phyloP scores from a whole-genome alignment of 2,888 invertebrate species.

The Stramonita haemastoma region DNA sequence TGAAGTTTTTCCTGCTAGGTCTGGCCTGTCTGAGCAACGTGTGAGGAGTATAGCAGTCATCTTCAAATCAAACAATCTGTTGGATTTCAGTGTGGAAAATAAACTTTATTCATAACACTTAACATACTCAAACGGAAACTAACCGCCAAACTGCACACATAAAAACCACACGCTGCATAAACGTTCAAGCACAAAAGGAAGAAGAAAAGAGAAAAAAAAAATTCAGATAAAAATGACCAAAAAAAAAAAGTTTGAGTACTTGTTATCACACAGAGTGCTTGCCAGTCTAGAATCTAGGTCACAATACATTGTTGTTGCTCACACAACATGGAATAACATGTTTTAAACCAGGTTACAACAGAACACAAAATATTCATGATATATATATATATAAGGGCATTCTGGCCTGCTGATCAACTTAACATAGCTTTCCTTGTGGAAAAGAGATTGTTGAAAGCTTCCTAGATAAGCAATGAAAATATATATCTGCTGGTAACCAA shows the following conservation, averaged over 20 bases:
- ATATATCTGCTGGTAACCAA: too few species aligned
- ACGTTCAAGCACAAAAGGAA: not conserved
- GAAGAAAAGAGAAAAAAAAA: not conserved
- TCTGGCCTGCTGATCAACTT: too few species aligned
- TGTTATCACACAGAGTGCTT: not conserved
- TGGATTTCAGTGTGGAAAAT: conserved; percentile 9
- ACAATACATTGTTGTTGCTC: not conserved
- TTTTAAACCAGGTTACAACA: not conserved
- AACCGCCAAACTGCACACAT: not conserved
- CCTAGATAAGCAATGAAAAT: too few species aligned
- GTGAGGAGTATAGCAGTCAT: too few species aligned
- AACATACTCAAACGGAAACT: conserved; percentile 29
- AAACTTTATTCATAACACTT: conserved; percentile 20
- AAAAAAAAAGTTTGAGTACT: too few species aligned
- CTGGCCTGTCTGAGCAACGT: too few species aligned
- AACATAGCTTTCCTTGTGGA: too few species aligned
- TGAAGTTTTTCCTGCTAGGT: too few species aligned
- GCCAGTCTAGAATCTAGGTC: not conserved
- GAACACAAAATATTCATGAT: too few species aligned
- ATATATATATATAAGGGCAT: too few species aligned
- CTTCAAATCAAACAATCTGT: not conserved
- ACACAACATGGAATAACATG: not conserved
- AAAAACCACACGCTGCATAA: not conserved
- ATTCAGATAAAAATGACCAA: not conserved
- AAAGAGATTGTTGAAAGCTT: too few species aligned